phyloP scores from a whole-genome alignment of 2,888 invertebrate genomes.

The Parochlus steinenii region DNA sequence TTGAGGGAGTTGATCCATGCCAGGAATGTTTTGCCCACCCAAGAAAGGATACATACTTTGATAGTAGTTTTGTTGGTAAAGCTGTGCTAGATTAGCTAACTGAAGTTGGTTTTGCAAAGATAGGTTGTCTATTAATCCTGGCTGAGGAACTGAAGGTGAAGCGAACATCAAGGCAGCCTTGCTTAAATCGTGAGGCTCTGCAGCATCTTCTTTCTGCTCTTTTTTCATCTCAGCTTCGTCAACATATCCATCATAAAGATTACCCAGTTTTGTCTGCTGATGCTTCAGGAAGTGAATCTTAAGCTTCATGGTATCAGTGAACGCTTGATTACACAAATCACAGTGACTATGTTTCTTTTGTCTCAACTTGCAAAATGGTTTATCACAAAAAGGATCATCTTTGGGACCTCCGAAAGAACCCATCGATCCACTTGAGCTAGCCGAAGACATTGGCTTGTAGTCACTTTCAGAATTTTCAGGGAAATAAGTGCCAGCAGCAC shows the following conservation, averaged over 20 bases:
- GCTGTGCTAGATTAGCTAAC: slow-evolving; percentile 16
- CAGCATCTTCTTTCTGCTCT: slow-evolving; percentile 1
- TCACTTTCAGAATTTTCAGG: slow-evolving; percentile 22
- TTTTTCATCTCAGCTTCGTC: slow-evolving; percentile 1
- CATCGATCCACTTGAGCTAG: slow-evolving; percentile 6
- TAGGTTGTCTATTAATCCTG: slow-evolving; percentile 16
- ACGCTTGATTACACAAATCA: slow-evolving; percentile 53
- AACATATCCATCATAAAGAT: slow-evolving; percentile 2
- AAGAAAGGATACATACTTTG: slow-evolving; percentile 17
- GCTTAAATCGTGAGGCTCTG: slow-evolving; percentile 15
- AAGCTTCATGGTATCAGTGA: slow-evolving; percentile 17
- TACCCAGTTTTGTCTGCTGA: slow-evolving; percentile 14
- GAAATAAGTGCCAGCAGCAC: slow-evolving; percentile 28
- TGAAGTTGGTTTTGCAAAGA: slow-evolving; percentile 19
- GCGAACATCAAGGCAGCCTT: not conserved
- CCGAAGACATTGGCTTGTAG: slow-evolving; percentile 4
- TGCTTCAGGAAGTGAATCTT: slow-evolving; percentile 18
- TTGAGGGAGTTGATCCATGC: not conserved
- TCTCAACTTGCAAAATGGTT: slow-evolving; percentile 67
- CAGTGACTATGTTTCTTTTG: slow-evolving; percentile 65
- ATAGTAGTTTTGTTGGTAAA: slow-evolving; percentile 19
- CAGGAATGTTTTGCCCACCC: slow-evolving; percentile 8
- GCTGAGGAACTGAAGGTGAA: slow-evolving; percentile 8
- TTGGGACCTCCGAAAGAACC: not conserved
- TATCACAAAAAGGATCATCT: slow-evolving; percentile 37